Percentiles rank a stretch among this genome's conserved stretches.
These are phyloP conservation scores for Ormyrus thymus DNA, from an alignment of 2,888 invertebrate genomes.

Conservation along the genomic window DNA sequence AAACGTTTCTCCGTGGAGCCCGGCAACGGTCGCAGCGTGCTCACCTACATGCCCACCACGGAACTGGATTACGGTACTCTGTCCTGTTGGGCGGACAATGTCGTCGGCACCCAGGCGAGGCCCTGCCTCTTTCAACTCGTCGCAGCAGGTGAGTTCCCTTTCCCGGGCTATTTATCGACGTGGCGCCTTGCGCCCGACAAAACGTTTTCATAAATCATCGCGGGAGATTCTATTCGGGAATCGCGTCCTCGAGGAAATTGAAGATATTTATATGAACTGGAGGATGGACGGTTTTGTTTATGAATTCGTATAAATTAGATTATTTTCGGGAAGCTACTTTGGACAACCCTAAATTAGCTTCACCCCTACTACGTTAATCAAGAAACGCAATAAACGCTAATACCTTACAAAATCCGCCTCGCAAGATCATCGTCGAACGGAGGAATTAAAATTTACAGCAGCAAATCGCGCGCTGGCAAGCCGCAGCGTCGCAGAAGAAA, in stretches of 20 bases:
- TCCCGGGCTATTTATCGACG: neutral
- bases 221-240: too few species aligned
- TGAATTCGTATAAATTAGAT: too few species aligned
- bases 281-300: too few species aligned
- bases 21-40: conserved; percentile 80
- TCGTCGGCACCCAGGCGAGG: conserved; percentile 87
- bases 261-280: too few species aligned
- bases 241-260: too few species aligned
- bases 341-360: too few species aligned
- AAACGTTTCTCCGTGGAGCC: conserved; percentile 84
- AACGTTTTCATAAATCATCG: too few species aligned
- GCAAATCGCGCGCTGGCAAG: neutral
- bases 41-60: conserved; percentile 78
- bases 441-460: neutral
- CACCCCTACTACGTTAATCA: too few species aligned
- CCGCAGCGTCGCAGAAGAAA: too few species aligned
- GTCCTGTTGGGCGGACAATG: conserved; percentile 90
- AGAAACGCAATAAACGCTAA: neutral
- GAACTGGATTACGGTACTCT: conserved; percentile 91
- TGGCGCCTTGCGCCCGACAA: too few species aligned
- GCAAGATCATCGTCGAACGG: neutral
- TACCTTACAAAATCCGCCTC: neutral
- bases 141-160: conserved; percentile 83
- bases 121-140: conserved; percentile 94
- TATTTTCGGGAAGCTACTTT: too few species aligned